These are phyloP conservation scores for Whitmania pigra DNA, from an alignment of 1,140 invertebrate species.

Conservation along the genomic window DNA sequence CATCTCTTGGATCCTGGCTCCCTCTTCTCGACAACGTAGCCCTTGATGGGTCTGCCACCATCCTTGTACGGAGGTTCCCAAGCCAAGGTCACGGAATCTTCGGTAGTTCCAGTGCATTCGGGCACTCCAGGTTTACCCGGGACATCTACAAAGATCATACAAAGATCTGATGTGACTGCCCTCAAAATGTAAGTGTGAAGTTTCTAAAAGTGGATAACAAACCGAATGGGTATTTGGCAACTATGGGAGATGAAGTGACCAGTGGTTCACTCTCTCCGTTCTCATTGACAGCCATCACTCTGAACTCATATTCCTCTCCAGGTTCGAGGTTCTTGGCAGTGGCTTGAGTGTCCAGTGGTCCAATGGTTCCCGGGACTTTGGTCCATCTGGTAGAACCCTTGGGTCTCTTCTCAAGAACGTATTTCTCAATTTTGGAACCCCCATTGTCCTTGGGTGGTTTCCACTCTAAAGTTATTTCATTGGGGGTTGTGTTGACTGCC, in stretches of 20 bases:
- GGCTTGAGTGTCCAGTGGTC: slow-evolving; percentile 45
- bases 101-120: slow-evolving; percentile 67
- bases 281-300: slow-evolving; percentile 92
- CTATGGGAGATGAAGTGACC: slow-evolving; percentile 70
- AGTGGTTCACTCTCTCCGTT: slow-evolving; percentile 87
- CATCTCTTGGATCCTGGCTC: slow-evolving; percentile 55
- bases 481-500: slow-evolving; percentile 85
- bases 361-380: slow-evolving; percentile 25
- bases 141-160: slow-evolving; percentile 48
- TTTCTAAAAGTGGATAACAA: slow-evolving; percentile 29
- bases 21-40: slow-evolving; percentile 78
- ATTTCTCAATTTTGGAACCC: slow-evolving; percentile 86
- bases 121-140: slow-evolving; percentile 79
- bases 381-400: slow-evolving; percentile 53
- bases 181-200: background rate
- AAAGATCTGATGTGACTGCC: background rate
- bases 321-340: slow-evolving; percentile 76
- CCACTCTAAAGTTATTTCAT: slow-evolving; percentile 88
- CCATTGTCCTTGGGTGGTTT: slow-evolving; percentile 73
- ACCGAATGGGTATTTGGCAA: slow-evolving; percentile 85
- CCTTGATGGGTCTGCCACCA: slow-evolving; percentile 59
- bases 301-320: slow-evolving; percentile 85
- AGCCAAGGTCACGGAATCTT: slow-evolving; percentile 80
- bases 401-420: slow-evolving; percentile 74
- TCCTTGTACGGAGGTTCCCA: slow-evolving; percentile 87